A percentile compares a stretch with the other conserved stretches of the same genome.
Evolutionary conservation across 2,797 vertebrate genomes (phyloP).

Genomic region (Smutsia temminckii): DNA sequence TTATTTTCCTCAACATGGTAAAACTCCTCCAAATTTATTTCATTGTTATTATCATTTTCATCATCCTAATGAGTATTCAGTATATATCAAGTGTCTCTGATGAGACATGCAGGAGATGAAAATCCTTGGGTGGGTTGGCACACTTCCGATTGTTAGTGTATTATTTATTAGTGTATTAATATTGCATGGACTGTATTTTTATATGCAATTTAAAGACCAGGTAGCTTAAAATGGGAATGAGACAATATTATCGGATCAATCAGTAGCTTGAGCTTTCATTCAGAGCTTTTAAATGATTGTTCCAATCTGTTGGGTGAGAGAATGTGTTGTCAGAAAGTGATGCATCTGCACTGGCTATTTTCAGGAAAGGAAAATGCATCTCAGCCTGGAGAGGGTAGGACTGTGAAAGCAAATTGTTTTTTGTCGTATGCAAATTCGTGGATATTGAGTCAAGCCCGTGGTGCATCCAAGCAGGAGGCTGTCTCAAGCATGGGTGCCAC

Average conservation of each 20-base stretch:
- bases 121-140: constrained; percentile 66
- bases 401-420: constrained; percentile 50
- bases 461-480: too few relatives aligned
- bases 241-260: constrained; percentile 73
- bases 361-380: constrained; percentile 41
- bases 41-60: constrained; percentile 73
- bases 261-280: constrained; percentile 62
- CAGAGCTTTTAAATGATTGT: constrained; percentile 74
- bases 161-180: constrained; percentile 79
- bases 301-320: constrained; percentile 69
- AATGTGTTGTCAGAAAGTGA: constrained; percentile 61
- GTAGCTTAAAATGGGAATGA: constrained; percentile 67
- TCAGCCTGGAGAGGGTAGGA: background rate
- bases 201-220: constrained; percentile 77
- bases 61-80: constrained; percentile 70
- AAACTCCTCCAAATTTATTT: constrained; percentile 68
- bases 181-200: constrained; percentile 77
- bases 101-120: constrained; percentile 70
- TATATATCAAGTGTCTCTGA: constrained; percentile 67
- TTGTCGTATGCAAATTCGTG: constrained; percentile 1
- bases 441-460: background rate
- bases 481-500: background rate
- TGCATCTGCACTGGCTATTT: constrained; percentile 29
- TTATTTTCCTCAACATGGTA: constrained; percentile 20
- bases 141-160: constrained; percentile 71